Conservation (phyloP, 2,888 invertebrate species). For the Euplexia lucipara region DNA sequence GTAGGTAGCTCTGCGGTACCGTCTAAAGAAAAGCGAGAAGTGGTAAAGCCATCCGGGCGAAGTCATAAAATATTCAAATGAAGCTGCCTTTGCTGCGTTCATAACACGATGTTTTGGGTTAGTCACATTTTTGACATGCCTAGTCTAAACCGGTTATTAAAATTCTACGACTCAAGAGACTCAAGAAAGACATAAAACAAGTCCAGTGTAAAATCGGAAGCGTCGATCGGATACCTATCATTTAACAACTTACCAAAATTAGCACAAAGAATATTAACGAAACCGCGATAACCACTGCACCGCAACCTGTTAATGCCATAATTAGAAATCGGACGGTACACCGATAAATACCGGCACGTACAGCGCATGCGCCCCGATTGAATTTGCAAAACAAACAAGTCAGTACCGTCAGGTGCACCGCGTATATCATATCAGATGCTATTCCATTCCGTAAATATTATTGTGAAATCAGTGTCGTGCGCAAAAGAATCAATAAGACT, state of each 20-base stretch:
- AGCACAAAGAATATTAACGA: constrained; percentile 56
- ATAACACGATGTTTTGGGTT: constrained; percentile 34
- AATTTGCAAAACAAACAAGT: constrained; percentile 69
- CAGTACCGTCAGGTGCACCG: constrained; percentile 60
- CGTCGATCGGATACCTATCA: constrained; percentile 44
- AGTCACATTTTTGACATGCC: constrained; percentile 46
- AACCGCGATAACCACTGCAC: constrained; percentile 59
- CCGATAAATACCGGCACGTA: constrained; percentile 70
- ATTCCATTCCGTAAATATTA: constrained; percentile 57
- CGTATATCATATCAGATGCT: constrained; percentile 47
- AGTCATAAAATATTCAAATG: constrained; percentile 38
- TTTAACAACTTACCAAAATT: constrained; percentile 46
- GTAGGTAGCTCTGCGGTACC: background rate
- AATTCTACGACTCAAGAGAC: constrained; percentile 23
- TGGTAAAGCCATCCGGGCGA: constrained; percentile 24
- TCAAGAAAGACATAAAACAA: constrained; percentile 25
- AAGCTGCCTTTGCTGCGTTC: constrained; percentile 16
- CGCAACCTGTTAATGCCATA: constrained; percentile 64
- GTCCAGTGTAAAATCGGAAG: constrained; percentile 49
- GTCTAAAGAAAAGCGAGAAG: constrained; percentile 28
- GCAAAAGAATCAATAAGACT: constrained; percentile 38
- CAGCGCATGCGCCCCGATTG: constrained; percentile 72
- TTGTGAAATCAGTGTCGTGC: constrained; percentile 46
- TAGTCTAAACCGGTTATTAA: constrained; percentile 42
- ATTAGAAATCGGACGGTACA: constrained; percentile 73